These are phyloP conservation scores for Pangasianodon gigas DNA, from an alignment of 2,113 vertebrate species.

Conservation along the genomic window DNA sequence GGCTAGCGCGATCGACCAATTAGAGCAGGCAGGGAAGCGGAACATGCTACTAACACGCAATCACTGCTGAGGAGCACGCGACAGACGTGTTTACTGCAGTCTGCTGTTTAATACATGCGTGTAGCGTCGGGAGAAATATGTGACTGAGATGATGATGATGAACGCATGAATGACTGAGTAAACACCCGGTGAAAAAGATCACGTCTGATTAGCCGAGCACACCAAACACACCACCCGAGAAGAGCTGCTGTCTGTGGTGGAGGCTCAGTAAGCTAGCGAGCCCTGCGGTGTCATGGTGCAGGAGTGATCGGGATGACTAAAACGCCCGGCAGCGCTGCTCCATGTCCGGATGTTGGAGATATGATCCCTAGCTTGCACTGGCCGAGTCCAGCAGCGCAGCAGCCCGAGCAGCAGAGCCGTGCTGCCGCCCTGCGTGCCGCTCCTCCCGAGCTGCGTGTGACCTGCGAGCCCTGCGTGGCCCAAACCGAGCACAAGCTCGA, in stretches of 20 bases:
- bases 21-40: neutral
- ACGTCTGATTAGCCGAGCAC: neutral
- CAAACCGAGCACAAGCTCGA: conserved; percentile 29
- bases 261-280: neutral
- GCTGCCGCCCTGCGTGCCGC: conserved; percentile 15
- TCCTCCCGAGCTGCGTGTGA: conserved; percentile 74
- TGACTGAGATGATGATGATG: neutral
- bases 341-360: conserved; percentile 38
- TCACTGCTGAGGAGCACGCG: neutral
- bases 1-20: neutral
- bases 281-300: neutral
- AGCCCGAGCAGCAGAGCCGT: neutral
- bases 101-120: neutral
- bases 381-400: conserved; percentile 1
- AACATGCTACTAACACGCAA: neutral
- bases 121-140: neutral
- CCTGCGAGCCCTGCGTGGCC: conserved; percentile 58
- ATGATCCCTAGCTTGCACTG: conserved; percentile 21
- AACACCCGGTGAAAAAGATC: neutral
- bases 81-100: neutral
- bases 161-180: neutral
- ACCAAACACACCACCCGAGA: neutral
- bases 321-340: conserved; percentile 41
- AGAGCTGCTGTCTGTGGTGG: neutral
- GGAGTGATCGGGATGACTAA: conserved; percentile 47